Base-by-base conservation (phyloP, 2,113 vertebrate genomes). In the Pseudorhombus dupliciocellatus region DNA sequence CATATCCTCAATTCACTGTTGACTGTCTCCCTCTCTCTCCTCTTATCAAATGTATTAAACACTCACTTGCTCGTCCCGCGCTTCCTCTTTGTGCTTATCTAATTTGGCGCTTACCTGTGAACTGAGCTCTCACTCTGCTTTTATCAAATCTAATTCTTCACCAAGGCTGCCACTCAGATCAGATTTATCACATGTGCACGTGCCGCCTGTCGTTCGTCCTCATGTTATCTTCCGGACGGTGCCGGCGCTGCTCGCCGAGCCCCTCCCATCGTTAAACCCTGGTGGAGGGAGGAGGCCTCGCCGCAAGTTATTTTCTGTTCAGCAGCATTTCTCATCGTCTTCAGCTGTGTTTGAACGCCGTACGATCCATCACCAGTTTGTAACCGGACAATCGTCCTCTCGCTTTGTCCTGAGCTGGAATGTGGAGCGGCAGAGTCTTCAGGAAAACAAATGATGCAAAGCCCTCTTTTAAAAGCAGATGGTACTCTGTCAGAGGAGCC, bases 71-170 rank as follows among this genome's bases (percentile, higher is more conserved):
- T 12, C 68, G 34, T 51, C 76, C 77, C 18, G 70, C 70, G 78
- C 50, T 71, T 50, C 20, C 65, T 75, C 58, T 42, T 56, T 31
- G 8, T 78, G 65, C 70, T 84, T 74, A 86, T 88, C 84, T 81
- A 53, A 84, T 83, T 86, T 68, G 10, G 34, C 81, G 83, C 81
- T 80, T 83, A 79, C 80, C 80, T 81, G 70, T 42, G 48, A 58
- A 55, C 80, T 24, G 66, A 80, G 68, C 61, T 71, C 34, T 66
- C 20, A 20, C 48, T 75, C 71, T 37, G 1, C 4, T 0, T 56
- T 51, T 55, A 65, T 84, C 69, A 65, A 75, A 80, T 82, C 66
- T 51, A 11, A 1, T 53, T 53, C 24, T 53, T 53, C 78, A 51
- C 1, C 30, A 79, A 73, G 4, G 57, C 76, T 4, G 70, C 79